Base-by-base conservation (phyloP, 2,113 vertebrate genomes). In the Calonectris borealis region DNA sequence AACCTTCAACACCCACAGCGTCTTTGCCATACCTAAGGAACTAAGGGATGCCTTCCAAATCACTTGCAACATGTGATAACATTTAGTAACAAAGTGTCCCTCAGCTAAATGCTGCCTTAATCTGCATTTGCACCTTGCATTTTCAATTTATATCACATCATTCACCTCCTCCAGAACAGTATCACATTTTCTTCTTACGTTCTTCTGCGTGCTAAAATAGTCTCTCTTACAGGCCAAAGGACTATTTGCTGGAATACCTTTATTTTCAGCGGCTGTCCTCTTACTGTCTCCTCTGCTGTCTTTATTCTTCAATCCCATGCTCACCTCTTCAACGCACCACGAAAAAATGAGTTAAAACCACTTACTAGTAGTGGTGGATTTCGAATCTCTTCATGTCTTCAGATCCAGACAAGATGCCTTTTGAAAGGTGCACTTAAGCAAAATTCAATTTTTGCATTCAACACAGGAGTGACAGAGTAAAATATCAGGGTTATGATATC, bases 151-250 rank as follows among this genome's bases (percentile, higher is more conserved):
- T 48, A 66, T 70, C 88, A 29, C 42, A 86, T 78, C 83, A 75
- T 93, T 96, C 90, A 92, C 92, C 83, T 97, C 96, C 94, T 92
- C 96, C 83, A 31, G 77, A 90, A 75, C 75, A 75, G 44, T 55
- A 94, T 31, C 90, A 92, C 93, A 93, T 93, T 90, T 88, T 83
- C 65, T 91, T 94, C 94, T 96, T 93, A 92, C 79, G 73, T 77
- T 90, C 51, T 83, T 77, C 38, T 65, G 36, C 54, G 42, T 77
- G 66, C 78, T 95, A 89, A 96, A 96, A 89, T 82, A 84, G 58
- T 72, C 46, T 91, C 38, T 82, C 44, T 79, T 89, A 25, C 29
- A 87, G 81, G 58, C 54, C 91, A 86, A 89, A 84, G 31, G 27
- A 83, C 10, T 80, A 48, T 83, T 52, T 88, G 21, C n/a, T 77